Evolutionary conservation across 2,888 invertebrate genomes (phyloP).

Genomic region (Seira ritae): DNA sequence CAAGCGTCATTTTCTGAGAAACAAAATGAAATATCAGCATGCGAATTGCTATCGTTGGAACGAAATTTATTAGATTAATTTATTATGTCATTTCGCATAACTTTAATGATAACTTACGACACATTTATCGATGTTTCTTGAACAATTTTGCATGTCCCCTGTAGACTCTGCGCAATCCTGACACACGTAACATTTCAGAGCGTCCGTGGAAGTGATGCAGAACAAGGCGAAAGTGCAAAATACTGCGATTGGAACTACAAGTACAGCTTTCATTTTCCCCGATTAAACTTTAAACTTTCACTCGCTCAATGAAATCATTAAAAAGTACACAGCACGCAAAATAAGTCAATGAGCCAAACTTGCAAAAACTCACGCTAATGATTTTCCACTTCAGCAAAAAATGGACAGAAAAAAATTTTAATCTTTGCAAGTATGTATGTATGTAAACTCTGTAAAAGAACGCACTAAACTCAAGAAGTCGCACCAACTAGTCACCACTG

Average conservation of each 20-base stretch:
- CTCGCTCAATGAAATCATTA: background rate
- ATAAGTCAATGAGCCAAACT: background rate
- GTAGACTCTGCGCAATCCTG: constrained; percentile 66
- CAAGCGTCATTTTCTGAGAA: constrained; percentile 68
- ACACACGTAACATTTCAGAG: constrained; percentile 71
- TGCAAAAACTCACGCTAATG: no score
- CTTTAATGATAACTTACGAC: constrained; percentile 64
- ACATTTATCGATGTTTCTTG: constrained; percentile 66
- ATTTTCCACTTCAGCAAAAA: no score
- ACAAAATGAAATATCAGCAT: background rate
- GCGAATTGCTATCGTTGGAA: no score
- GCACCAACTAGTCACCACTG: no score
- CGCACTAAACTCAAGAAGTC: no score
- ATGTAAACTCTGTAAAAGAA: no score
- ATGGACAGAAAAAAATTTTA: no score
- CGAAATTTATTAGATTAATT: no score
- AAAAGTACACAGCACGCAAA: constrained; percentile 6
- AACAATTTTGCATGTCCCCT: constrained; percentile 62
- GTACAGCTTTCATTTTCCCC: constrained; percentile 42
- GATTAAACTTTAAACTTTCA: background rate
- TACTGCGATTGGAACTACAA: constrained; percentile 48
- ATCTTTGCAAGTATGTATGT: no score
- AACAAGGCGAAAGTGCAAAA: constrained; percentile 50
- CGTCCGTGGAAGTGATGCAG: constrained; percentile 52
- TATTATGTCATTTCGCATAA: background rate